phyloP scores from a whole-genome alignment of 2,888 invertebrate species.

The Ophioninae sp. region DNA sequence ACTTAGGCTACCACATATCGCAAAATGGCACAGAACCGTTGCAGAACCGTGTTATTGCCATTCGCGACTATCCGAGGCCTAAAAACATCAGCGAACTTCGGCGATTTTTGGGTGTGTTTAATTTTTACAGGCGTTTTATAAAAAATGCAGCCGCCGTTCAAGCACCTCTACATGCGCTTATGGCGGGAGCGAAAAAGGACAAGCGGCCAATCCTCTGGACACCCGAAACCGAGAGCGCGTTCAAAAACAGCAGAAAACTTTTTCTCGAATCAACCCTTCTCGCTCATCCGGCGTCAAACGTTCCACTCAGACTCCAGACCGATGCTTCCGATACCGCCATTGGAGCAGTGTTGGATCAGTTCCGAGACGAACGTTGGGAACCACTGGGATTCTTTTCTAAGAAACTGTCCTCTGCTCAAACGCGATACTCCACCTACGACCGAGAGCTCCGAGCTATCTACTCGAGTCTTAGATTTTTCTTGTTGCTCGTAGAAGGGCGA shows the following conservation, averaged over 20 bases:
- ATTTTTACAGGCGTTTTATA: too few relatives aligned
- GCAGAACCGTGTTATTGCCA: too few relatives aligned
- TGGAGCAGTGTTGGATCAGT: background rate
- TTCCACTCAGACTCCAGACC: background rate
- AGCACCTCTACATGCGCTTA: too few relatives aligned
- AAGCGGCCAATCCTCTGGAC: background rate
- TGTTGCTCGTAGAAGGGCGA: background rate
- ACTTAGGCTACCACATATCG: too few relatives aligned
- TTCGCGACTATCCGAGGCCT: too few relatives aligned
- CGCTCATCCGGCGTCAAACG: background rate
- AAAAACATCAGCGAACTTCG: too few relatives aligned
- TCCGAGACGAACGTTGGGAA: background rate
- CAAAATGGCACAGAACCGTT: too few relatives aligned
- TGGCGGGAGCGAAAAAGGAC: too few relatives aligned
- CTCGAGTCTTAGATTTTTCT: background rate
- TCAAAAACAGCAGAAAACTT: background rate
- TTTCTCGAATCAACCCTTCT: background rate
- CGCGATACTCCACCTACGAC: background rate
- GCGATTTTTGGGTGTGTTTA: too few relatives aligned
- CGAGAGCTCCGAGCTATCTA: background rate
- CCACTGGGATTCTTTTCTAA: background rate
- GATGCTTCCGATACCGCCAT: background rate
- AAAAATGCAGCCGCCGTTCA: too few relatives aligned
- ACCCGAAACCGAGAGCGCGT: background rate
- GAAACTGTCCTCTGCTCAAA: background rate